Evolutionary conservation across 1,140 invertebrate species (phyloP).

Genomic region (Arctopsyche grandis): DNA sequence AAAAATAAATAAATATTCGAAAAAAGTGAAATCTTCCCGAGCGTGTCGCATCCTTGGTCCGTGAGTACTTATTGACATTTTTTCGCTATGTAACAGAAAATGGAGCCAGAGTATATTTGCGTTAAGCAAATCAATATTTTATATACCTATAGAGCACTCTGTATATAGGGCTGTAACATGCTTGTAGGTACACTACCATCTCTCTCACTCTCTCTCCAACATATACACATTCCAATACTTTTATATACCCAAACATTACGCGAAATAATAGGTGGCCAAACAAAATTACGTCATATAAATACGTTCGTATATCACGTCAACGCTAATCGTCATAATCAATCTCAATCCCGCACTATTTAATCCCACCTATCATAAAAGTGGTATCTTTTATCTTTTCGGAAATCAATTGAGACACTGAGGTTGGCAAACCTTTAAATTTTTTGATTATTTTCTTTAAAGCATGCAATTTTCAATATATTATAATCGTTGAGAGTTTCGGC

Average conservation of each 20-base stretch:
- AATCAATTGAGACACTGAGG: no score
- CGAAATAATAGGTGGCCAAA: slow-evolving; percentile 44
- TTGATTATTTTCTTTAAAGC: no score
- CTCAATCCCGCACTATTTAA: background rate
- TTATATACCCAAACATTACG: slow-evolving; percentile 16
- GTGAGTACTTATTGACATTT: slow-evolving; percentile 55
- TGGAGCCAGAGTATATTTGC: slow-evolving; percentile 55
- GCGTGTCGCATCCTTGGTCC: slow-evolving; percentile 37
- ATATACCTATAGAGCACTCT: slow-evolving; percentile 52
- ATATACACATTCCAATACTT: slow-evolving; percentile 28
- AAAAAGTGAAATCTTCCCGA: background rate
- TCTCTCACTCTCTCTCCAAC: slow-evolving; percentile 8
- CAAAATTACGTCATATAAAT: slow-evolving; percentile 34
- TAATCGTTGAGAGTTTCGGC: no score
- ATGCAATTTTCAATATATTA: no score
- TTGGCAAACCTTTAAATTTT: no score
- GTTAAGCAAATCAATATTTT: slow-evolving; percentile 55
- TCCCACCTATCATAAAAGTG: background rate
- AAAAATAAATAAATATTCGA: no score
- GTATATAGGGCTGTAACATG: slow-evolving; percentile 38
- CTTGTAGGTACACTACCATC: slow-evolving; percentile 28
- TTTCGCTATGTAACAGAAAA: slow-evolving; percentile 55
- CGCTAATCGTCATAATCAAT: background rate
- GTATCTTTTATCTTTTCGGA: no score
- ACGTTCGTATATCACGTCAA: slow-evolving; percentile 5